Conservation (phyloP, 2,888 invertebrate genomes). For the Xestia sexstrigata region DNA sequence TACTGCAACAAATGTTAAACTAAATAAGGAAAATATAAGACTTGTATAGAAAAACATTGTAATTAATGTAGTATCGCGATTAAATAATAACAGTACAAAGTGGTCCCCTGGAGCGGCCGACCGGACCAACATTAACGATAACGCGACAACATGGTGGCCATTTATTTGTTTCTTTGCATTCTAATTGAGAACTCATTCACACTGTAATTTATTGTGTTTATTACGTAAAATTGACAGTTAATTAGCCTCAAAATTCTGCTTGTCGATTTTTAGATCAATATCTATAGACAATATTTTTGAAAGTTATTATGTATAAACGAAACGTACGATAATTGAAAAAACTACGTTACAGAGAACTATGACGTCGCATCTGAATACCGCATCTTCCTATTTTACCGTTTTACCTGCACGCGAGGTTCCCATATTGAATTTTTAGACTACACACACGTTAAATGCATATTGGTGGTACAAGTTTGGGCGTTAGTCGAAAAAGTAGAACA, state of each 20-base stretch:
- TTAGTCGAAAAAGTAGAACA: neutral
- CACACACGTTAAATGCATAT: neutral
- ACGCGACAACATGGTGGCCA: slow-evolving; percentile 30
- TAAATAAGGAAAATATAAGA: slow-evolving; percentile 25
- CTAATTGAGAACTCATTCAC: slow-evolving; percentile 44
- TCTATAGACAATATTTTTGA: neutral
- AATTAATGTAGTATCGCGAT: slow-evolving; percentile 10
- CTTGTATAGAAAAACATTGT: slow-evolving; percentile 43
- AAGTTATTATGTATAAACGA: neutral
- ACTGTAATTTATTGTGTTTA: slow-evolving; percentile 27
- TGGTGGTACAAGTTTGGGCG: neutral
- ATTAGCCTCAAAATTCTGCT: neutral
- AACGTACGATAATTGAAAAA: neutral
- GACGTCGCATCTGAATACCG: neutral
- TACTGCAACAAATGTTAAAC: slow-evolving; percentile 33
- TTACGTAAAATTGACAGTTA: neutral
- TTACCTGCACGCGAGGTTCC: neutral
- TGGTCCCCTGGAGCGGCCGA: slow-evolving; percentile 33
- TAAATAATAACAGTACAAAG: slow-evolving; percentile 11
- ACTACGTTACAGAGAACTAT: neutral
- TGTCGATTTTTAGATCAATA: slow-evolving; percentile 15
- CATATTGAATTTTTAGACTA: neutral
- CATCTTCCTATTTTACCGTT: neutral
- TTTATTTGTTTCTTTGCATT: slow-evolving; percentile 53
- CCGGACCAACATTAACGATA: slow-evolving; percentile 52